phyloP scores from a whole-genome alignment of 1,140 invertebrate species.

The Anoplophora glabripennis region DNA sequence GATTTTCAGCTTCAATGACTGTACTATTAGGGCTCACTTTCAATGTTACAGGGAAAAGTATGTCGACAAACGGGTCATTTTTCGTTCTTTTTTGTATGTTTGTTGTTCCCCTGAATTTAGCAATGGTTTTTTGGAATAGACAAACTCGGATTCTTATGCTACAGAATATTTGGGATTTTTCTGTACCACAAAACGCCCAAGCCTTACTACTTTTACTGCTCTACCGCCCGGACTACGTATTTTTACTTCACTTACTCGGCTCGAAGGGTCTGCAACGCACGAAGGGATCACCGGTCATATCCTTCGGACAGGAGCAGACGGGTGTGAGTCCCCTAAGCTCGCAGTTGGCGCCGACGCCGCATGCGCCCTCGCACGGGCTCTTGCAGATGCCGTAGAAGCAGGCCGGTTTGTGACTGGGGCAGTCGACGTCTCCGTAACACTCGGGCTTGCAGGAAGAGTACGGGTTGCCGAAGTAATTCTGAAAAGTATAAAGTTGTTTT shows the following conservation, averaged over 20 bases:
- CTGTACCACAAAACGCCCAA: too few relatives aligned
- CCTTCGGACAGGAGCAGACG: conserved; percentile 80
- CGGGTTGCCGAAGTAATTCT: conserved; percentile 74
- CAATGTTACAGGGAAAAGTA: too few relatives aligned
- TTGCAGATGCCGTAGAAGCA: conserved; percentile 78
- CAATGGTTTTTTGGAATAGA: too few relatives aligned
- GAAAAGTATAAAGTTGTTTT: conserved; percentile 5
- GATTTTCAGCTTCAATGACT: too few relatives aligned
- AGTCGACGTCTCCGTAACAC: conserved; percentile 70
- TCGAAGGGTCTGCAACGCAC: conserved; percentile 75
- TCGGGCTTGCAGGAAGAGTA: conserved; percentile 70
- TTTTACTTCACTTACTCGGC: conserved; percentile 63
- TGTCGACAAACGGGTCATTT: too few relatives aligned
- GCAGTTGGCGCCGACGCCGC: conserved; percentile 78
- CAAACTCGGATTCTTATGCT: too few relatives aligned
- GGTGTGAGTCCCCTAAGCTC: conserved; percentile 72
- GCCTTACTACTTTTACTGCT: too few relatives aligned
- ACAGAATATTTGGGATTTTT: too few relatives aligned
- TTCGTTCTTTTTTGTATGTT: too few relatives aligned
- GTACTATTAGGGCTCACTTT: too few relatives aligned
- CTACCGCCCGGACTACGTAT: too few relatives aligned
- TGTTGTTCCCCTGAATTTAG: too few relatives aligned
- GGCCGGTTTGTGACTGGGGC: conserved; percentile 70
- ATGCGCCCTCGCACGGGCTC: conserved; percentile 76
- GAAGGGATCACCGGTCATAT: conserved; percentile 86